Percentiles rank a stretch among this genome's conserved stretches.
phyloP scores from a whole-genome alignment of 2,797 vertebrate genomes.

The Manis pentadactyla region DNA sequence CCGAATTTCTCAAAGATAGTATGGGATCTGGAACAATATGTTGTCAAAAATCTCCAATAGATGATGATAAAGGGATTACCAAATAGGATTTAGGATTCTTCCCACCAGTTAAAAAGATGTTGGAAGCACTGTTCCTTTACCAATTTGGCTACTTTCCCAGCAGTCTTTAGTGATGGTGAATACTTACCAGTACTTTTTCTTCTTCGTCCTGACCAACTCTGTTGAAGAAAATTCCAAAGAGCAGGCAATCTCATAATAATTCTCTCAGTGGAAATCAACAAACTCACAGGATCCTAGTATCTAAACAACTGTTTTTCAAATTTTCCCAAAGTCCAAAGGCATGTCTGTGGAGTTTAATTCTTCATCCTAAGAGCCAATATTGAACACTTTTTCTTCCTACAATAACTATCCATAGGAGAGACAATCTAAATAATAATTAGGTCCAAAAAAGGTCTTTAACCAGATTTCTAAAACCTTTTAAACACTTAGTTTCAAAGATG shows the following conservation, averaged over 20 bases:
- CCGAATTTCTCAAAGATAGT: neutral
- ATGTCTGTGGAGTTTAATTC: neutral
- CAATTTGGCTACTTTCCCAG: constrained; percentile 11
- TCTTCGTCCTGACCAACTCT: constrained; percentile 26
- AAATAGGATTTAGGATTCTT: neutral
- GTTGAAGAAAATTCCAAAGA: constrained; percentile 32
- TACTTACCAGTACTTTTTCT: neutral
- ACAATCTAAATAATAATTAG: neutral
- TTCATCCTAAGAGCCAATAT: neutral
- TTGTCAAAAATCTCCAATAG: constrained; percentile 41
- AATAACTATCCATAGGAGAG: constrained; percentile 17
- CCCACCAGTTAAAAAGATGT: constrained; percentile 8
- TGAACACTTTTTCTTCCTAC: neutral
- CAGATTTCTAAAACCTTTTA: constrained; percentile 31
- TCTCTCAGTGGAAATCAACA: constrained; percentile 24
- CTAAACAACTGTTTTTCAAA: neutral
- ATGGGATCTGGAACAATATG: neutral
- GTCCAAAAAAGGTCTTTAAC: neutral
- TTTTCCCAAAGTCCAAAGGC: neutral
- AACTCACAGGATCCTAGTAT: neutral
- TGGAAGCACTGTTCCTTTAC: neutral
- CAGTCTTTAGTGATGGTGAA: neutral
- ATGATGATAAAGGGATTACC: neutral
- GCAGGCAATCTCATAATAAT: constrained; percentile 55
- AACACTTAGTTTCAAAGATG: neutral